These are phyloP conservation scores for Chelon auratus DNA, from an alignment of 2,797 vertebrate genomes.

Conservation along the genomic window DNA sequence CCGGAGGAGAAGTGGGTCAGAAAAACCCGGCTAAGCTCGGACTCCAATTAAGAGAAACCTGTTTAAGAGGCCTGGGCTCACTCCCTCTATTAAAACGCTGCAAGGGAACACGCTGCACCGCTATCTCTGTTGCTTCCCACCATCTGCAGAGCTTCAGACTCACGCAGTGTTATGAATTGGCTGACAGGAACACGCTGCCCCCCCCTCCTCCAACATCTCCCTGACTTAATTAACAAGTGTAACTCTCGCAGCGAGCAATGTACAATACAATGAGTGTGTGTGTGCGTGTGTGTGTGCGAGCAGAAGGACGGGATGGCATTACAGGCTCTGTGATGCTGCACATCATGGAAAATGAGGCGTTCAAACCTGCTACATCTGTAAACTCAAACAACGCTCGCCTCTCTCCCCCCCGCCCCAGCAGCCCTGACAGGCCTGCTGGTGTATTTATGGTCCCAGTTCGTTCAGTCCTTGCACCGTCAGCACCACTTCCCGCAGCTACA, in stretches of 20 bases:
- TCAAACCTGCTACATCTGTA: slow-evolving; percentile 35
- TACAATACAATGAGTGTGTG: slow-evolving; percentile 11
- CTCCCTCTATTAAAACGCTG: slow-evolving; percentile 3
- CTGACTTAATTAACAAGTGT: slow-evolving; percentile 63
- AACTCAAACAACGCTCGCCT: slow-evolving; percentile 27
- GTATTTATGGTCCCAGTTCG: slow-evolving; percentile 50
- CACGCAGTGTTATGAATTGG: slow-evolving; percentile 42
- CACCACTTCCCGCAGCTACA: slow-evolving; percentile 45
- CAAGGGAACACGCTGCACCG: slow-evolving; percentile 16
- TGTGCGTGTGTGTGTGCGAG: background rate
- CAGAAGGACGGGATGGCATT: slow-evolving; percentile 12
- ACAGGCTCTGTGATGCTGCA: slow-evolving; percentile 43
- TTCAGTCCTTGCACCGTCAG: slow-evolving; percentile 37
- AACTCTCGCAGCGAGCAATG: slow-evolving; percentile 39
- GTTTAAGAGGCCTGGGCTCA: slow-evolving; percentile 5
- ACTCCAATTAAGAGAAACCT: slow-evolving; percentile 15
- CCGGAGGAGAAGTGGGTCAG: slow-evolving; percentile 1
- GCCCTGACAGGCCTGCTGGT: slow-evolving; percentile 39
- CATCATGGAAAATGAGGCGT: slow-evolving; percentile 45
- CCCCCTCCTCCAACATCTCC: slow-evolving; percentile 1
- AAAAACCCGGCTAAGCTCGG: slow-evolving; percentile 5
- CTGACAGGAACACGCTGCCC: slow-evolving; percentile 24
- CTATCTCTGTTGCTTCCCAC: slow-evolving; percentile 24
- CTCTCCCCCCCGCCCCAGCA: slow-evolving; percentile 14
- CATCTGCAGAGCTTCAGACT: slow-evolving; percentile 45